Evolutionary conservation across 2,113 vertebrate genomes (phyloP), one percentile per base, ranked within the genome.

Genomic region (Lates calcarifer): DNA sequence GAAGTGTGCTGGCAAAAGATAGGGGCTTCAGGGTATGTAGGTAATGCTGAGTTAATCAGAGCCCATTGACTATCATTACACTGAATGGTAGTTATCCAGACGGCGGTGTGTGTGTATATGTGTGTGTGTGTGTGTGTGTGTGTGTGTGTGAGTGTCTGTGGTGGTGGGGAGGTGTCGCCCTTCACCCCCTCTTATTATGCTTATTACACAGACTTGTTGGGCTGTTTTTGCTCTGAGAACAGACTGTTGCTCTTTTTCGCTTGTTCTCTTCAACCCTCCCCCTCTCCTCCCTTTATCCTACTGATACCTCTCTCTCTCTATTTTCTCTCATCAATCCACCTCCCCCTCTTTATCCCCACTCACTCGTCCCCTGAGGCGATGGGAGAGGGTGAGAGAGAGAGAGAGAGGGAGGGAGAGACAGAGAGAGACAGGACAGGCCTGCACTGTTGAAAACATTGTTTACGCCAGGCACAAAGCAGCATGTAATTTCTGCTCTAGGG

Each of bases 371-470:
- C 79, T 37, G 49, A 77, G 85, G 87, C 65, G 33, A 75, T 15
- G 71, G 67, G 76, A 53, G 65, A 82, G 55, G 39, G 63, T 29
- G 64, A 49, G 55, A 29, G 74, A 20, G 39, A 31, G 45, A 20
- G 71, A 49, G 73, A 47, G 53, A 28, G 74, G 15, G 31, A 31
- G 51, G 26, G 74, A 56, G 73, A 71, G 57, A 58, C 15, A 57
- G 65, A 22, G 86, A 64, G 85, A 90, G 88, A 91, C 82, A 78
- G 88, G 88, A 92, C 89, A 84, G 85, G 83, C 85, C 89, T 68
- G 82, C 86, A 82, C 90, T 83, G 88, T 89, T 92, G 90, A 92
- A 93, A 91, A 92, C 88, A 92, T 82, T 92, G 92, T 94, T 93
- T 93, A 93, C 72, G 78, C 88, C 91, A 86, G 77, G 85, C 88